These are phyloP conservation scores for Aegypius monachus DNA, from an alignment of 2,113 vertebrate genomes.

Conservation along the genomic window DNA sequence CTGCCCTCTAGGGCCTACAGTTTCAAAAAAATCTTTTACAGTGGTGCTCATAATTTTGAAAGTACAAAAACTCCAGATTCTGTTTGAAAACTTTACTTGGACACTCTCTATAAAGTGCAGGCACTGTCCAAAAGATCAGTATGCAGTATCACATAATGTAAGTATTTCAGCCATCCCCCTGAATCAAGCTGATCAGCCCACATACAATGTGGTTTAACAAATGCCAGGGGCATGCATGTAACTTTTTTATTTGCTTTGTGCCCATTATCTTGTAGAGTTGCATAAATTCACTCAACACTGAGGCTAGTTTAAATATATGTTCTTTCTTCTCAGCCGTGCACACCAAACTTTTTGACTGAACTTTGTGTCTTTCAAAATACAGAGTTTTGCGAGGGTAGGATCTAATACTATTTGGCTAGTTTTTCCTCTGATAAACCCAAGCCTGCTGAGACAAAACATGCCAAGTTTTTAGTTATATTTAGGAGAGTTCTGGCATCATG, in stretches of 20 bases:
- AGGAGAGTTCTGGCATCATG: background rate
- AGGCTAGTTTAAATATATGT: background rate
- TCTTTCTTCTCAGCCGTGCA: background rate
- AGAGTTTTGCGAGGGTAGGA: accelerated
- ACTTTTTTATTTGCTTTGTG: background rate
- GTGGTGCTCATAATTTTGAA: background rate
- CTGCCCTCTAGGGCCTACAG: background rate
- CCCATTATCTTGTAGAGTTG: background rate
- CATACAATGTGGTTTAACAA: background rate
- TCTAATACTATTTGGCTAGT: background rate
- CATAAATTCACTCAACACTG: background rate
- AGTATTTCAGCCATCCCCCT: background rate
- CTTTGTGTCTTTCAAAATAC: background rate
- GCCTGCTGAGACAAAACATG: background rate
- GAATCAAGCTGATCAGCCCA: background rate
- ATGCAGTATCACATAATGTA: background rate
- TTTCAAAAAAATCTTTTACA: background rate
- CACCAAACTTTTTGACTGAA: background rate
- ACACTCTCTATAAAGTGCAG: background rate
- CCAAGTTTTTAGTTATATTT: background rate
- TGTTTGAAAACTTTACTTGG: background rate
- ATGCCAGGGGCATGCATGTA: background rate
- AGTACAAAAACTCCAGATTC: background rate
- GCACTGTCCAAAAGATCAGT: background rate
- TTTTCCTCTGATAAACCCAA: background rate